Conservation (phyloP, 2,888 invertebrate genomes). For the Pollenia griseotomentosa region DNA sequence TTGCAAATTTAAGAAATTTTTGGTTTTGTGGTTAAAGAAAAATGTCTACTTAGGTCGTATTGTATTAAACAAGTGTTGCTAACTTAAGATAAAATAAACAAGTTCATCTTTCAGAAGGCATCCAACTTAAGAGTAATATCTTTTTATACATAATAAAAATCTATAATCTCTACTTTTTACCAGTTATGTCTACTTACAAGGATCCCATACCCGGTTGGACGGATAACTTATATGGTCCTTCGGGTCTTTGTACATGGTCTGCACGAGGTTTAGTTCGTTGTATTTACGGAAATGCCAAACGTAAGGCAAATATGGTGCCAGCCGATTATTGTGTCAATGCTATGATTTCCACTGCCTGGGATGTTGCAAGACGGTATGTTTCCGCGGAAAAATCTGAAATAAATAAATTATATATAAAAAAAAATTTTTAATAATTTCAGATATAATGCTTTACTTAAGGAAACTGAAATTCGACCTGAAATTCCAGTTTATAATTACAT, state of each 20-base stretch:
- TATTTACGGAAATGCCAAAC: slow-evolving; percentile 82
- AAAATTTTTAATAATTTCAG: slow-evolving; percentile 71
- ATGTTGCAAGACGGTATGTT: slow-evolving; percentile 82
- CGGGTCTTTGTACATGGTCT: slow-evolving; percentile 84
- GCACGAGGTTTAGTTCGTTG: slow-evolving; percentile 84
- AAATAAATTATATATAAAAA: neutral
- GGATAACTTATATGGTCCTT: slow-evolving; percentile 84
- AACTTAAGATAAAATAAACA: neutral
- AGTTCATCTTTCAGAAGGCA: too few species aligned
- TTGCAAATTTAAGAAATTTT: slow-evolving; percentile 11
- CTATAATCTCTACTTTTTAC: slow-evolving; percentile 64
- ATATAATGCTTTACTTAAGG: slow-evolving; percentile 76
- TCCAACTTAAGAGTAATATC: neutral
- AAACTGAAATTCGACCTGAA: slow-evolving; percentile 77
- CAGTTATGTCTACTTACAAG: slow-evolving; percentile 84
- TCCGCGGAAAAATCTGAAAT: too few species aligned
- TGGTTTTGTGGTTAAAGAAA: slow-evolving; percentile 23
- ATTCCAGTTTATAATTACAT: slow-evolving; percentile 84
- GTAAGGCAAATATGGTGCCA: slow-evolving; percentile 84
- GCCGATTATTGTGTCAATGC: slow-evolving; percentile 85
- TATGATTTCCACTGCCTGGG: slow-evolving; percentile 84
- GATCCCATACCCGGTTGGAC: slow-evolving; percentile 85
- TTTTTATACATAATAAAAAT: neutral
- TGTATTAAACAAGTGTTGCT: neutral
- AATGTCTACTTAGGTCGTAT: slow-evolving; percentile 24